These are phyloP conservation scores for Macrotis lagotis DNA, from an alignment of 2,113 vertebrate species.

Conservation along the genomic window DNA sequence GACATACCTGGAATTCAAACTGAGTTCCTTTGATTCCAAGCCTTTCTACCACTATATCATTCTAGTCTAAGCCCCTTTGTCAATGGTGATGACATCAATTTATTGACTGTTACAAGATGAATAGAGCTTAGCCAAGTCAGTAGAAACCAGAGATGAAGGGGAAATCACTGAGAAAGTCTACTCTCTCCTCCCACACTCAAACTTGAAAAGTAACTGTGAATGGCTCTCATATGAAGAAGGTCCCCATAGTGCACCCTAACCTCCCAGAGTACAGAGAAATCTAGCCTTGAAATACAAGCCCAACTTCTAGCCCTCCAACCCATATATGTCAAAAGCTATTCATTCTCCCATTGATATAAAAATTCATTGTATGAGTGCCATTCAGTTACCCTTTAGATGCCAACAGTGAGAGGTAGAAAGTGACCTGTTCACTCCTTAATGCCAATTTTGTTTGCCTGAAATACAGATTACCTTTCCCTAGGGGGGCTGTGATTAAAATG, in stretches of 20 bases:
- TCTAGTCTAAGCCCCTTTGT: background rate
- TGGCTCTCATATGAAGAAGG: background rate
- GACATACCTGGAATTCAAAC: background rate
- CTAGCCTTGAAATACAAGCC: constrained; percentile 19
- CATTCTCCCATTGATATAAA: constrained; percentile 37
- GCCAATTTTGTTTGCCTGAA: constrained; percentile 13
- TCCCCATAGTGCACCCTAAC: constrained; percentile 4
- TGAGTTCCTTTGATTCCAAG: background rate
- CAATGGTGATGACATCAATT: background rate
- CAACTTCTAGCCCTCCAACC: constrained; percentile 19
- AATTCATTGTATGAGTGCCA: background rate
- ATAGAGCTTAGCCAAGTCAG: constrained; percentile 22
- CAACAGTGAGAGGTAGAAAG: background rate
- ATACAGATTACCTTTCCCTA: background rate
- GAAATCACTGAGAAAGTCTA: background rate
- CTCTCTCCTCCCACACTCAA: background rate
- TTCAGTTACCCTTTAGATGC: background rate
- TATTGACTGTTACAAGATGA: constrained; percentile 1
- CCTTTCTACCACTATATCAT: background rate
- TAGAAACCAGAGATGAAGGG: background rate
- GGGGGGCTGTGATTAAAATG: background rate
- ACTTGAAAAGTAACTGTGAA: background rate
- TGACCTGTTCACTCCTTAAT: background rate
- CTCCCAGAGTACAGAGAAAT: constrained; percentile 7
- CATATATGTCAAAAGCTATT: constrained; percentile 18